Evolutionary conservation across 2,113 vertebrate species (phyloP).

Genomic region (Pedetes capensis): DNA sequence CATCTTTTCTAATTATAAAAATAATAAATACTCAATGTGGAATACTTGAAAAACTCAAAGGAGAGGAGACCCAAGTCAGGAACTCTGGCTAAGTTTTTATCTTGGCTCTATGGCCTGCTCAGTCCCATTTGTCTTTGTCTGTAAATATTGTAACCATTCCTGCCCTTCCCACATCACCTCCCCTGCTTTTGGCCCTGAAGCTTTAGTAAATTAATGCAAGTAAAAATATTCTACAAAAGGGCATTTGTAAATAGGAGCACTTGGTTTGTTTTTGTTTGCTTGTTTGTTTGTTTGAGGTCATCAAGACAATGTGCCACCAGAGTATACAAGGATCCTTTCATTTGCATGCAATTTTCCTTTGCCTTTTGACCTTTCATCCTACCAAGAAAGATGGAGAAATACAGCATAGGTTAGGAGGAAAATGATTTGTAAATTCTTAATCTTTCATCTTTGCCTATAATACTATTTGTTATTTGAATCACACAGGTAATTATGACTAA

Average conservation of each 20-base stretch:
- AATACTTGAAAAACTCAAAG: background rate
- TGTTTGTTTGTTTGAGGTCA: background rate
- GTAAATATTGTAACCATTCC: background rate
- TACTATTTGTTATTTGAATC: background rate
- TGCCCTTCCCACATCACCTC: background rate
- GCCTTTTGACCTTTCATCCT: background rate
- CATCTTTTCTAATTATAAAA: background rate
- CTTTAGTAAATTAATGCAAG: background rate
- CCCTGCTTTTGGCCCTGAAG: background rate
- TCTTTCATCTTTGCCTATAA: background rate
- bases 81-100: background rate
- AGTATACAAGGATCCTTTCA: background rate
- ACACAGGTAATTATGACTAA: background rate
- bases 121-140: background rate
- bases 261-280: background rate
- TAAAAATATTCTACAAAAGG: background rate
- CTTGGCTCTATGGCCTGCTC: background rate
- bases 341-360: background rate
- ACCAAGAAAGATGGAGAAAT: constrained; percentile 27
- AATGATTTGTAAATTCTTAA: background rate
- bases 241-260: background rate
- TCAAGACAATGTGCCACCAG: background rate
- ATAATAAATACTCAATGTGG: background rate
- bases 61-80: background rate
- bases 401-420: background rate